A percentile compares a stretch with the other conserved stretches of the same genome.
Evolutionary conservation across 2,113 vertebrate genomes (phyloP).

Genomic region (Cairina moschata): DNA sequence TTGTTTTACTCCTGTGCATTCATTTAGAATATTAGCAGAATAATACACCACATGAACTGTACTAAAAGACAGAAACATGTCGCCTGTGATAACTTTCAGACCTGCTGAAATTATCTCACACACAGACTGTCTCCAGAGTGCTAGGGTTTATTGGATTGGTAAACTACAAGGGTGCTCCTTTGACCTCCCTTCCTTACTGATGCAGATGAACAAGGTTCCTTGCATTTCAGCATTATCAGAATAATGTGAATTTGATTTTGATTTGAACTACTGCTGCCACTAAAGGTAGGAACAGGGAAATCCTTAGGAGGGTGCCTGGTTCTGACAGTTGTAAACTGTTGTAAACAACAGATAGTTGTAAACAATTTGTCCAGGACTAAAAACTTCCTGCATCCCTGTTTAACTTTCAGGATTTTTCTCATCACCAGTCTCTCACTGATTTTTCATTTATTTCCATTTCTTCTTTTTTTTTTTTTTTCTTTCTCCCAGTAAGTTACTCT

Average conservation of each 20-base stretch:
- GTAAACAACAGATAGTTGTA: neutral
- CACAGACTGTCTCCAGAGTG: neutral
- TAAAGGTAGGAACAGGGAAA: neutral
- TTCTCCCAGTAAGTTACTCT: rapidly evolving
- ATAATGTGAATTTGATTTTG: neutral
- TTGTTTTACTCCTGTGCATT: neutral
- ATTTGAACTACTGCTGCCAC: neutral
- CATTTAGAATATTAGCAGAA: neutral
- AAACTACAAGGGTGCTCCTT: neutral
- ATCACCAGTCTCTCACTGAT: neutral
- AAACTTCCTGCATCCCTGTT: neutral
- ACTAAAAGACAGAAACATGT: neutral
- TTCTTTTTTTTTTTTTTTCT: neutral
- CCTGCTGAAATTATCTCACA: neutral
- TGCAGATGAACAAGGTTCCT: neutral
- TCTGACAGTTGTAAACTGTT: neutral
- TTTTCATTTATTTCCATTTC: neutral
- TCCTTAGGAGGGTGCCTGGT: neutral
- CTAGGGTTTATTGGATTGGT: neutral
- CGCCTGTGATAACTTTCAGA: neutral
- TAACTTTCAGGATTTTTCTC: neutral
- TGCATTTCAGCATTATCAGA: neutral
- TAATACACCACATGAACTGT: neutral
- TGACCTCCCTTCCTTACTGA: neutral
- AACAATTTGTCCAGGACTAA: neutral